Percentiles rank a stretch among this genome's conserved stretches.
phyloP scores from a whole-genome alignment of 35 echinoderm and acorn worm species.

The Anneissia japonica region DNA sequence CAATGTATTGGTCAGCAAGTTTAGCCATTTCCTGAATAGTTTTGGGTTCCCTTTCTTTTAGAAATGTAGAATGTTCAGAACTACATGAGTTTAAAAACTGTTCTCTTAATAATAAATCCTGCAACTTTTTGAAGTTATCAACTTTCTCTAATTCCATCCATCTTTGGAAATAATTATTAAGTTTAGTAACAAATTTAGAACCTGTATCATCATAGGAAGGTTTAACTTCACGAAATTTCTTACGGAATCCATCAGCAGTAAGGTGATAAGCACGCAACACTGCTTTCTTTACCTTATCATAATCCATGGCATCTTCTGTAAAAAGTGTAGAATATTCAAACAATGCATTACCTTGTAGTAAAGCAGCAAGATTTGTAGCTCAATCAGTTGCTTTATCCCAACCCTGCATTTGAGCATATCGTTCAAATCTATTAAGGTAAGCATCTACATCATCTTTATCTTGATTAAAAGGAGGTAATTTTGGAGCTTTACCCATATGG shows the following conservation, averaged over 20 bases:
- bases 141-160: conserved; percentile 15
- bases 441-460: conserved; percentile 50
- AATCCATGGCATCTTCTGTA: neutral
- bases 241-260: conserved; percentile 13
- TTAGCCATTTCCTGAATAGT: conserved; percentile 23
- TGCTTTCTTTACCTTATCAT: conserved; percentile 16
- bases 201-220: conserved; percentile 10
- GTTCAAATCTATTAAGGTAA: conserved; percentile 46
- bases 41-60: conserved; percentile 20
- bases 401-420: conserved; percentile 27
- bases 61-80: conserved; percentile 1
- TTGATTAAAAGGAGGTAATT: conserved; percentile 47
- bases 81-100: conserved; percentile 31
- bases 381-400: conserved; percentile 22
- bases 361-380: conserved; percentile 12
- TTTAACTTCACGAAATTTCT: conserved; percentile 17
- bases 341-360: conserved; percentile 19
- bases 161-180: conserved; percentile 2
- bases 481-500: conserved; percentile 5
- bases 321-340: conserved; percentile 6
- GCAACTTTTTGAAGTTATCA: neutral
- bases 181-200: neutral
- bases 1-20: conserved; percentile 5
- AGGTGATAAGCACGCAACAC: conserved; percentile 1
- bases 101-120: conserved; percentile 32